Conservation (phyloP, 2,888 invertebrate species). For the Lycocerus yunnanus region DNA sequence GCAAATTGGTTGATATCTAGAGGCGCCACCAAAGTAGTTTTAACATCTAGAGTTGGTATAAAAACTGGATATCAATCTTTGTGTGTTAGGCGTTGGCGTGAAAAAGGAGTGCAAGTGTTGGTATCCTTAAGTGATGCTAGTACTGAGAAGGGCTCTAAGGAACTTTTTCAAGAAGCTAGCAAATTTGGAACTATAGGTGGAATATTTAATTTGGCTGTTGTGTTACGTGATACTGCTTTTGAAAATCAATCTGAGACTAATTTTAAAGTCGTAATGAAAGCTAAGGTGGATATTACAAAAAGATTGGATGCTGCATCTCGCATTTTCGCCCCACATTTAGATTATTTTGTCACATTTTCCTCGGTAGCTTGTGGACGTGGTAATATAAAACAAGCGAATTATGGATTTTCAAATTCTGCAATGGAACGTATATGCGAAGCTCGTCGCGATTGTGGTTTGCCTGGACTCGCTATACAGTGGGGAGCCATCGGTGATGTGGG, state of each 20-base stretch:
- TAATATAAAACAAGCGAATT: slow-evolving; percentile 95
- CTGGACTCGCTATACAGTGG: slow-evolving; percentile 94
- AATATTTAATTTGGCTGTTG: slow-evolving; percentile 94
- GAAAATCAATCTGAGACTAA: slow-evolving; percentile 83
- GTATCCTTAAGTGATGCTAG: slow-evolving; percentile 71
- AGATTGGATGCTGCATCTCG: slow-evolving; percentile 82
- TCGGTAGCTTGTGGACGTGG: slow-evolving; percentile 97
- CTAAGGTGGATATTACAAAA: slow-evolving; percentile 86
- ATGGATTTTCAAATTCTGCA: slow-evolving; percentile 94
- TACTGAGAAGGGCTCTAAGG: slow-evolving; percentile 63
- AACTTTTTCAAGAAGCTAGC: slow-evolving; percentile 66
- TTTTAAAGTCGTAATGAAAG: slow-evolving; percentile 79
- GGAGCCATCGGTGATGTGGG: slow-evolving; percentile 99
- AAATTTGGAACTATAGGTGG: slow-evolving; percentile 76
- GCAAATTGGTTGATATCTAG: slow-evolving; percentile 86
- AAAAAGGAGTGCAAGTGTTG: slow-evolving; percentile 64
- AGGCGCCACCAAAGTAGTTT: slow-evolving; percentile 82
- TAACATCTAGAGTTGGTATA: slow-evolving; percentile 89
- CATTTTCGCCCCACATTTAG: slow-evolving; percentile 75
- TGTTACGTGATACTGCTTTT: slow-evolving; percentile 83
- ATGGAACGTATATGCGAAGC: slow-evolving; percentile 96
- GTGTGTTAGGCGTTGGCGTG: slow-evolving; percentile 73
- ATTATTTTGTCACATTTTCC: slow-evolving; percentile 96
- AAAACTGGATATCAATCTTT: slow-evolving; percentile 91
- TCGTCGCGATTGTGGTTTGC: slow-evolving; percentile 81